A percentile compares a stretch with the other conserved stretches of the same genome.
These are phyloP conservation scores for Gonatopus flavifemur DNA, from an alignment of 1,140 invertebrate genomes.

Conservation along the genomic window DNA sequence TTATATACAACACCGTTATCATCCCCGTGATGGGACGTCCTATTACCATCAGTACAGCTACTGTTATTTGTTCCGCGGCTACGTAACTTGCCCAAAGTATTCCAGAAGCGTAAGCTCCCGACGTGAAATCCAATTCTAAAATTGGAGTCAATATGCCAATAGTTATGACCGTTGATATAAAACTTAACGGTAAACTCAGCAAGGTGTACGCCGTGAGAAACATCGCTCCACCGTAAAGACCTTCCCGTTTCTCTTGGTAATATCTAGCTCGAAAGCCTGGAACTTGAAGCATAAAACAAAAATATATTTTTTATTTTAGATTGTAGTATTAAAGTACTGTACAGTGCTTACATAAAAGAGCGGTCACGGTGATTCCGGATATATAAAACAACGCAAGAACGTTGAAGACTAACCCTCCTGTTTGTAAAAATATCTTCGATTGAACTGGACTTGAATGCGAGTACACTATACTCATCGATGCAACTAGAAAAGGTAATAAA, in stretches of 20 bases:
- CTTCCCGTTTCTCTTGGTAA: slow-evolving; percentile 86
- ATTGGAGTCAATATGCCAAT: slow-evolving; percentile 50
- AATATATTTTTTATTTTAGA: slow-evolving; percentile 19
- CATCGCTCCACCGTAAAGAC: slow-evolving; percentile 81
- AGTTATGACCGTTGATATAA: slow-evolving; percentile 59
- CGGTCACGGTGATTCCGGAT: slow-evolving; percentile 76
- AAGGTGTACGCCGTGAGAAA: slow-evolving; percentile 79
- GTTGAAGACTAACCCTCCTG: slow-evolving; percentile 76
- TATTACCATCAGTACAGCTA: slow-evolving; percentile 79
- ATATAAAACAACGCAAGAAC: slow-evolving; percentile 77
- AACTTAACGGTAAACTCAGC: slow-evolving; percentile 78
- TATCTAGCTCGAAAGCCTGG: slow-evolving; percentile 82
- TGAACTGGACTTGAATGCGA: slow-evolving; percentile 53
- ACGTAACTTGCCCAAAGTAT: slow-evolving; percentile 79
- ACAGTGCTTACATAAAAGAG: slow-evolving; percentile 79
- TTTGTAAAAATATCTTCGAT: slow-evolving; percentile 52
- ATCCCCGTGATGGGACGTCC: slow-evolving; percentile 76
- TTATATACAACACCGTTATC: slow-evolving; percentile 74
- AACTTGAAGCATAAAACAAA: slow-evolving; percentile 63
- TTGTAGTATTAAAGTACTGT: no score
- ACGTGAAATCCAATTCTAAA: slow-evolving; percentile 42
- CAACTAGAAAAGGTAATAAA: slow-evolving; percentile 74
- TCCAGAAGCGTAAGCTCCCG: slow-evolving; percentile 49
- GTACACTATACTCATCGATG: slow-evolving; percentile 81
- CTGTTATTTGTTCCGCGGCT: slow-evolving; percentile 81